These are phyloP conservation scores for Notechis scutatus DNA, from an alignment of 2,113 vertebrate genomes.

Conservation along the genomic window DNA sequence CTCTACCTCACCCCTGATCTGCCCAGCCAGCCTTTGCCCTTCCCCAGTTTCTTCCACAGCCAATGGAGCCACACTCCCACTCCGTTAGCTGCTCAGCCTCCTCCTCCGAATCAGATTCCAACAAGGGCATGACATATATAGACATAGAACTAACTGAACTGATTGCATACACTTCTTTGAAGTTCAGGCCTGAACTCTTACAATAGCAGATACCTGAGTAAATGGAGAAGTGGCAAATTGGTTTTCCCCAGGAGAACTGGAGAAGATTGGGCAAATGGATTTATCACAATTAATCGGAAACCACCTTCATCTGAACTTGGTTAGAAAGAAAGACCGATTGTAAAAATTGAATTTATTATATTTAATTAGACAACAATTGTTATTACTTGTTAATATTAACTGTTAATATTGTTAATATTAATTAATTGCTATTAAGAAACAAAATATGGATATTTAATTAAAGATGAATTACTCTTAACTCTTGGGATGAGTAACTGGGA, in stretches of 20 bases:
- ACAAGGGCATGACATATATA: too few relatives aligned
- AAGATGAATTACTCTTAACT: not conserved
- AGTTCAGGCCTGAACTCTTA: not conserved
- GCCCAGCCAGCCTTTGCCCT: too few relatives aligned
- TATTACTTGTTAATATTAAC: not conserved
- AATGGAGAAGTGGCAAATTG: not conserved
- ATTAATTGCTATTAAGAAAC: not conserved
- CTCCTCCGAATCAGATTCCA: too few relatives aligned
- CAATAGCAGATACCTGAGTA: not conserved
- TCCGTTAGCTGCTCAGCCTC: too few relatives aligned
- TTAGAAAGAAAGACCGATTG: not conserved
- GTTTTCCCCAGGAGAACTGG: not conserved
- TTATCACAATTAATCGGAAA: not conserved
- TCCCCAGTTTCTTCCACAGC: too few relatives aligned
- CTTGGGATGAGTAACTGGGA: not conserved
- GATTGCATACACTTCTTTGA: not conserved
- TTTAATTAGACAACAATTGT: not conserved
- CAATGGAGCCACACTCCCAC: too few relatives aligned
- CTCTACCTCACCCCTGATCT: too few relatives aligned
- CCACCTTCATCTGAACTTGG: not conserved
- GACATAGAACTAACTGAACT: not conserved
- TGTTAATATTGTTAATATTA: not conserved
- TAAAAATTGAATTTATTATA: not conserved
- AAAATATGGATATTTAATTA: not conserved
- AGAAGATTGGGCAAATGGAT: not conserved